These are phyloP conservation scores for Lycodopsis pacificus DNA, from an alignment of 2,797 vertebrate species.

Conservation along the genomic window DNA sequence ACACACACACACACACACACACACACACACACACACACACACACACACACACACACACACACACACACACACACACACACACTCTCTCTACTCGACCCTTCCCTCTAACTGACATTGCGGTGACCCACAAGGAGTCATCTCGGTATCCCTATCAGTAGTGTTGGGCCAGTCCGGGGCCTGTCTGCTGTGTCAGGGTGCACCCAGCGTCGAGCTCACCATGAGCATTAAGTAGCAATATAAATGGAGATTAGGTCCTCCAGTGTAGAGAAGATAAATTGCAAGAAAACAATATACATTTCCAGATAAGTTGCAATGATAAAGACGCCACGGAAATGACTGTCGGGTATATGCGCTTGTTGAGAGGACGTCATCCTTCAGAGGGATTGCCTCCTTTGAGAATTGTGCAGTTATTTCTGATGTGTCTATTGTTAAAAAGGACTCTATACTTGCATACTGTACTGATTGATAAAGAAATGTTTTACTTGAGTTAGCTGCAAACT, in stretches of 20 bases:
- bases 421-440: background rate
- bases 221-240: constrained; percentile 78
- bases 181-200: constrained; percentile 52
- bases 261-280: constrained; percentile 41
- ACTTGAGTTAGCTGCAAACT: background rate
- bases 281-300: constrained; percentile 56
- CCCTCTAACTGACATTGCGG: constrained; percentile 40
- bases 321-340: constrained; percentile 36
- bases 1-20: background rate
- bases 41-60: background rate
- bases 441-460: background rate
- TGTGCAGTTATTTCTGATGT: constrained; percentile 4
- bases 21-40: background rate
- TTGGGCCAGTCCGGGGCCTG: constrained; percentile 14
- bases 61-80: background rate
- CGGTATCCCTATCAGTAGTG: constrained; percentile 31
- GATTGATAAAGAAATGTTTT: background rate
- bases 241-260: constrained; percentile 72
- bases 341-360: constrained; percentile 33
- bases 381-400: constrained; percentile 8
- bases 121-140: constrained; percentile 37
- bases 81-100: background rate
- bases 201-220: constrained; percentile 44
- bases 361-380: constrained; percentile 32
- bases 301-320: constrained; percentile 55